A percentile compares a stretch with the other conserved stretches of the same genome.
These are phyloP conservation scores for Xenus cinereus DNA, from an alignment of 2,113 vertebrate genomes.

Conservation along the genomic window DNA sequence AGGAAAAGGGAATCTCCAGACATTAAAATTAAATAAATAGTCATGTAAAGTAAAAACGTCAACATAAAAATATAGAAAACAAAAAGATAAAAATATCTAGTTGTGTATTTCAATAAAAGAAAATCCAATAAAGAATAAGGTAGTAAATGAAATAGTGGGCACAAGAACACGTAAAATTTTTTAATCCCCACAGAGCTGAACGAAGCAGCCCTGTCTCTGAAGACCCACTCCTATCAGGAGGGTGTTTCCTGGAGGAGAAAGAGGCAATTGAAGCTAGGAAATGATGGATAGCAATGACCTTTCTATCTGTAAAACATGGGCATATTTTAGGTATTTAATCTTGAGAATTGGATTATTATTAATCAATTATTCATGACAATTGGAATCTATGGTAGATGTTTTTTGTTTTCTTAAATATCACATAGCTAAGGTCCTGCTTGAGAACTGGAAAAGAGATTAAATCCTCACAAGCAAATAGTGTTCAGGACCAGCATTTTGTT, in stretches of 20 bases:
- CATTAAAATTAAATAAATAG: neutral
- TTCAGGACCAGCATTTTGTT: slow-evolving; percentile 60
- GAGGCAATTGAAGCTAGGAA: slow-evolving; percentile 44
- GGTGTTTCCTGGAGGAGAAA: slow-evolving; percentile 26
- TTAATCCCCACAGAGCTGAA: neutral
- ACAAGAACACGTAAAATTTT: neutral
- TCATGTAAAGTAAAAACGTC: neutral
- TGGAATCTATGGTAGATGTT: slow-evolving; percentile 70
- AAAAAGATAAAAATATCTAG: neutral
- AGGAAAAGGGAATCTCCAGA: neutral
- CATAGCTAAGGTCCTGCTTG: slow-evolving; percentile 67
- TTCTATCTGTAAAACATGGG: slow-evolving; percentile 56
- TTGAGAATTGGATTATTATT: slow-evolving; percentile 68
- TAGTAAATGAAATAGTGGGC: neutral
- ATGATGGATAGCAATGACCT: slow-evolving; percentile 65
- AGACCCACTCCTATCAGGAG: neutral
- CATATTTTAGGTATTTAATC: slow-evolving; percentile 73
- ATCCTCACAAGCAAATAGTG: slow-evolving; percentile 64
- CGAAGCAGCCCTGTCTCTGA: slow-evolving; percentile 8
- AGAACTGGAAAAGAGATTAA: slow-evolving; percentile 68
- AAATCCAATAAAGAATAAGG: neutral
- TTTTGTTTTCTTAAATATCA: slow-evolving; percentile 73
- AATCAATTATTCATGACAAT: slow-evolving; percentile 80
- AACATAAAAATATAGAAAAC: neutral
- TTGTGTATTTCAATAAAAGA: neutral